These are phyloP conservation scores for Platerodrilus igneus DNA, from an alignment of 2,888 invertebrate genomes.

Conservation along the genomic window DNA sequence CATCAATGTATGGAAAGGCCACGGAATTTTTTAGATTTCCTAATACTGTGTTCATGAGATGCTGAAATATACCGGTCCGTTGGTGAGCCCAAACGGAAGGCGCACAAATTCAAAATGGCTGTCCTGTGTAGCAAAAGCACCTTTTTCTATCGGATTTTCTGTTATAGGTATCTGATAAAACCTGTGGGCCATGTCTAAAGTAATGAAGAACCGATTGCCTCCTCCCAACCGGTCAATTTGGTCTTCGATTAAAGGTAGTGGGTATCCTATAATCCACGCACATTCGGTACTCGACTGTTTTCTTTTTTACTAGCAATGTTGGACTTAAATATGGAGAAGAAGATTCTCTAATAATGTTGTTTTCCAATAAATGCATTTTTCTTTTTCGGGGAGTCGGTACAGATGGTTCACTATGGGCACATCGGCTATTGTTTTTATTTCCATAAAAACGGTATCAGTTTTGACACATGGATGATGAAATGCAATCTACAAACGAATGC, in stretches of 20 bases:
- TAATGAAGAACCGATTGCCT: conserved; percentile 28
- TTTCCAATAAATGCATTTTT: conserved; percentile 23
- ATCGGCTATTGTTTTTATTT: conserved; percentile 6
- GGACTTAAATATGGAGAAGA: conserved; percentile 30
- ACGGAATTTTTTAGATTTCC: conserved; percentile 11
- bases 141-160: conserved; percentile 31
- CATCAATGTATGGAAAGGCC: conserved; percentile 26
- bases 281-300: conserved; percentile 23
- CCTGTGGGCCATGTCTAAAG: conserved; percentile 31
- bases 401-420: conserved; percentile 7
- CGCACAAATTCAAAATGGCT: conserved; percentile 34
- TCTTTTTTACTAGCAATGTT: conserved; percentile 24
- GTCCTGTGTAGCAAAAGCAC: conserved; percentile 34
- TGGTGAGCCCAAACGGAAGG: conserved; percentile 35
- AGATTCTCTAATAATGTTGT: conserved; percentile 23
- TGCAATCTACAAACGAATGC: conserved; percentile 1
- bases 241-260: conserved; percentile 33
- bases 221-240: conserved; percentile 26
- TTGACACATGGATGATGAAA: conserved; percentile 4
- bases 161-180: conserved; percentile 35
- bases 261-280: conserved; percentile 32
- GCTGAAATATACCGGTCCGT: conserved; percentile 33
- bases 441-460: conserved; percentile 4
- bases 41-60: conserved; percentile 30
- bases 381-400: conserved; percentile 8